Conservation (phyloP, 2,797 vertebrate genomes). For the Artibeus lituratus region DNA sequence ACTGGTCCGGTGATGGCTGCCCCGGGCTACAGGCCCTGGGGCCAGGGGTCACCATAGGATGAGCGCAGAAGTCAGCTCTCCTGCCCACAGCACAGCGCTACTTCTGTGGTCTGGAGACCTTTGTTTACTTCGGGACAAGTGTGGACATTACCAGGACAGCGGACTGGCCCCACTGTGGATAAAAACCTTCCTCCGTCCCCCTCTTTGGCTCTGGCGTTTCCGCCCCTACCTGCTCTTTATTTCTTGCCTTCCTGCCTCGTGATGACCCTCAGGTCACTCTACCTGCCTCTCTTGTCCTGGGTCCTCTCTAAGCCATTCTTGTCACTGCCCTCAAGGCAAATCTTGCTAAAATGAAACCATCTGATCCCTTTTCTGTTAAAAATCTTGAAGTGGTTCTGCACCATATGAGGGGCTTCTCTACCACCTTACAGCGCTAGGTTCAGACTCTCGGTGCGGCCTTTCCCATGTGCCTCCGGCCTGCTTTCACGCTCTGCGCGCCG, state of each 20-base stretch:
- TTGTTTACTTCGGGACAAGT: background rate
- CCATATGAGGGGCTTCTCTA: background rate
- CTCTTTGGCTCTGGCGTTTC: background rate
- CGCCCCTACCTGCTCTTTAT: background rate
- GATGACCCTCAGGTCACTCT: background rate
- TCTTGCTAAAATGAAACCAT: background rate
- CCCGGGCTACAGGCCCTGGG: background rate
- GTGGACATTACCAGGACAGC: background rate
- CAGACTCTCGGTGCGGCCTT: background rate
- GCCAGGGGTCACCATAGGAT: background rate
- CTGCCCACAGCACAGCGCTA: background rate
- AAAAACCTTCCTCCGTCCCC: background rate
- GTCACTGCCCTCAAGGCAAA: background rate
- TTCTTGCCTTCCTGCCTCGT: background rate
- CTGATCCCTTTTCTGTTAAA: background rate
- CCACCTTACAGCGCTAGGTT: background rate
- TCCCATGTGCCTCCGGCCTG: fast-evolving
- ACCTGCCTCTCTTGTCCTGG: background rate
- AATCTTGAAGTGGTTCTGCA: background rate
- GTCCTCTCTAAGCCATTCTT: background rate
- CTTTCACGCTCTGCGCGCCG: background rate
- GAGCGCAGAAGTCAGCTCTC: background rate
- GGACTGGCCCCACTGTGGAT: background rate
- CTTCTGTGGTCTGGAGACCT: background rate
- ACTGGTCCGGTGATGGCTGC: background rate